Evolutionary conservation across 2,888 invertebrate genomes (phyloP).

Genomic region (Agrochola litura): DNA sequence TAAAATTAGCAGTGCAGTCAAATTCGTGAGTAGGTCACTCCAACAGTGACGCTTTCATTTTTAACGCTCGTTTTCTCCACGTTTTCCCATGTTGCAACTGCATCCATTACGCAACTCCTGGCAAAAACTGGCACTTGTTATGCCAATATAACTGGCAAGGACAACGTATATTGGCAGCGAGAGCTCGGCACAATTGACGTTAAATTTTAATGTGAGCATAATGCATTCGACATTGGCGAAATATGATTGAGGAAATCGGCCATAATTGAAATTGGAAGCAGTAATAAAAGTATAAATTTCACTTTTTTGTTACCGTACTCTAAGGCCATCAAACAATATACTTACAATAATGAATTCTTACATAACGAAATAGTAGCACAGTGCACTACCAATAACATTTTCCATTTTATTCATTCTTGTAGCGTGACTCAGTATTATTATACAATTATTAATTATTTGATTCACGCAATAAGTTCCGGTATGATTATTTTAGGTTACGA

Average conservation of each 20-base stretch:
- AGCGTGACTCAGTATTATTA: conserved; percentile 78
- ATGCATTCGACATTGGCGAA: conserved; percentile 55
- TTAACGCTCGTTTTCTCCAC: conserved; percentile 62
- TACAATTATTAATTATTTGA: conserved; percentile 78
- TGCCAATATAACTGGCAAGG: conserved; percentile 69
- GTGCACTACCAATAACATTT: conserved; percentile 56
- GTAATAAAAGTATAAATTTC: conserved; percentile 52
- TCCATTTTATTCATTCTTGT: conserved; percentile 55
- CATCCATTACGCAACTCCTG: conserved; percentile 81
- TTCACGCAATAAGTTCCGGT: conserved; percentile 80
- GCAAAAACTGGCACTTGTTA: conserved; percentile 78
- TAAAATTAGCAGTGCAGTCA: conserved; percentile 74
- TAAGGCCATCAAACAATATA: conserved; percentile 35
- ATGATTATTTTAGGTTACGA: conserved; percentile 73
- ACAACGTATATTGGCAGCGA: conserved; percentile 57
- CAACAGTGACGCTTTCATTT: conserved; percentile 63
- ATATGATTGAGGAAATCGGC: conserved; percentile 41
- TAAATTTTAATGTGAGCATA: conserved; percentile 49
- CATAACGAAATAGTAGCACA: conserved; percentile 50
- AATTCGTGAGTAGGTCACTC: conserved; percentile 76
- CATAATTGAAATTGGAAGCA: conserved; percentile 51
- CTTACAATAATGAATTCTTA: conserved; percentile 62
- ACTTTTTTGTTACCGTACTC: conserved; percentile 30
- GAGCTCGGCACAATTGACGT: conserved; percentile 37
- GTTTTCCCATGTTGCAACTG: conserved; percentile 83